A percentile compares a stretch with the other conserved stretches of the same genome.
phyloP scores from a whole-genome alignment of 2,888 invertebrate genomes.

The Philopedon plagiatum region DNA sequence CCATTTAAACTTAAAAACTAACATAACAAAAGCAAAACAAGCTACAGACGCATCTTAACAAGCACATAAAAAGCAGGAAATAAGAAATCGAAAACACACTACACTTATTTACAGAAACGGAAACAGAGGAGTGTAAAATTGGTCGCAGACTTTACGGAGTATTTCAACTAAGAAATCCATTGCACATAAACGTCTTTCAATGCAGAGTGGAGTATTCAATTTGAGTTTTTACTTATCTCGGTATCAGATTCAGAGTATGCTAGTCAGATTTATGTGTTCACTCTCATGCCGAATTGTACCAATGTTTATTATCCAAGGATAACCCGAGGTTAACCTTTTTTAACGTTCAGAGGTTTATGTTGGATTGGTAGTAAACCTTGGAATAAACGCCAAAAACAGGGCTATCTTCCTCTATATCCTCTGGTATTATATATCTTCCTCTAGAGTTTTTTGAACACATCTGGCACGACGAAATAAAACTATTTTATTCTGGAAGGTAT shows the following conservation, averaged over 20 bases:
- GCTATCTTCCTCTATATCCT: too few relatives aligned
- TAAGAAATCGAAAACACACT: background rate
- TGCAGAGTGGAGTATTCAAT: background rate
- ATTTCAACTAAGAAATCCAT: conserved; percentile 12
- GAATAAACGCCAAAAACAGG: too few relatives aligned
- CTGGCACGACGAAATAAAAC: background rate
- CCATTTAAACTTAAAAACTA: background rate
- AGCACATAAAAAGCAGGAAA: conserved; percentile 25
- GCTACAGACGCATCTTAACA: background rate
- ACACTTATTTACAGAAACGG: background rate
- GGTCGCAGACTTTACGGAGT: conserved; percentile 7
- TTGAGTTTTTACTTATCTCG: background rate
- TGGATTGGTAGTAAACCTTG: too few relatives aligned
- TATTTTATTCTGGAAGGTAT: background rate
- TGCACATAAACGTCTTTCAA: background rate
- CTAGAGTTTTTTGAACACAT: background rate
- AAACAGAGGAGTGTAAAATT: background rate
- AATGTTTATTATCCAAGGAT: too few relatives aligned
- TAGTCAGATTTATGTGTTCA: background rate
- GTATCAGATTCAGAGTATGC: background rate
- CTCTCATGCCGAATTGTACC: too few relatives aligned
- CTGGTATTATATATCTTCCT: too few relatives aligned
- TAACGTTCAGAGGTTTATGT: too few relatives aligned
- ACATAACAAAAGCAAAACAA: conserved; percentile 6
- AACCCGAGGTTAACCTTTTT: too few relatives aligned